phyloP scores from a whole-genome alignment of 1,140 invertebrate genomes.

The Drosophila ananassae region DNA sequence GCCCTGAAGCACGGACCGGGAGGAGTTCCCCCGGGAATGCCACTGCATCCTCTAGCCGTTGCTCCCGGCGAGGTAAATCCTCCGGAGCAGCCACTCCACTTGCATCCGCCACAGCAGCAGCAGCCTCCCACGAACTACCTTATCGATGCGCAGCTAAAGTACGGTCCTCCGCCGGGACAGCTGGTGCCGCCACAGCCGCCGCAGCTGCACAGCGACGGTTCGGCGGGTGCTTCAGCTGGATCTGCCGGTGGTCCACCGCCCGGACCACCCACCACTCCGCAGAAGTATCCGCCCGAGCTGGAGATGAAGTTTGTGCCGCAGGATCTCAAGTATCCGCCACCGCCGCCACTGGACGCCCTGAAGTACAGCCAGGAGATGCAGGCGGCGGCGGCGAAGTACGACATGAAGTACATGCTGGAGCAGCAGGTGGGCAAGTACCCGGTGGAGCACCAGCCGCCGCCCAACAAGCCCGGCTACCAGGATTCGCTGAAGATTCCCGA shows the following conservation, averaged over 20 bases:
- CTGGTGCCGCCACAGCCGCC: conserved; percentile 59
- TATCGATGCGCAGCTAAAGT: conserved; percentile 76
- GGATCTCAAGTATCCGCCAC: conserved; percentile 78
- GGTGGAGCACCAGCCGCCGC: conserved; percentile 59
- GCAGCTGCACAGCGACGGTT: conserved; percentile 66
- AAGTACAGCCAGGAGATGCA: conserved; percentile 83
- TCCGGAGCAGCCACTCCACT: conserved; percentile 60
- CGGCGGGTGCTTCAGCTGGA: conserved; percentile 15
- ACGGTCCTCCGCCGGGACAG: conserved; percentile 51
- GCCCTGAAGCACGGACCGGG: conserved; percentile 49
- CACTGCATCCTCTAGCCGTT: conserved; percentile 37
- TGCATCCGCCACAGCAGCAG: conserved; percentile 49
- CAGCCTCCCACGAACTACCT: conserved; percentile 69
- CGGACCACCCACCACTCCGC: conserved; percentile 46
- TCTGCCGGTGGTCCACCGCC: conserved; percentile 13
- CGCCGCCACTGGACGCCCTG: conserved; percentile 69
- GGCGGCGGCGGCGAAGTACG: conserved; percentile 75
- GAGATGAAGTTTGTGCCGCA: conserved; percentile 78
- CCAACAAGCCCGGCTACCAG: conserved; percentile 58
- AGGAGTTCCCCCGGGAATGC: conserved; percentile 46
- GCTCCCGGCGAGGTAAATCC: conserved; percentile 29
- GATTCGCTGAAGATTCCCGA: conserved; percentile 78
- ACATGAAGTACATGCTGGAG: conserved; percentile 82
- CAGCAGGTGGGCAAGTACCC: conserved; percentile 71
- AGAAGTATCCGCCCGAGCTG: conserved; percentile 77